phyloP scores from a whole-genome alignment of 2,888 invertebrate species.

The Ochropacha duplaris region DNA sequence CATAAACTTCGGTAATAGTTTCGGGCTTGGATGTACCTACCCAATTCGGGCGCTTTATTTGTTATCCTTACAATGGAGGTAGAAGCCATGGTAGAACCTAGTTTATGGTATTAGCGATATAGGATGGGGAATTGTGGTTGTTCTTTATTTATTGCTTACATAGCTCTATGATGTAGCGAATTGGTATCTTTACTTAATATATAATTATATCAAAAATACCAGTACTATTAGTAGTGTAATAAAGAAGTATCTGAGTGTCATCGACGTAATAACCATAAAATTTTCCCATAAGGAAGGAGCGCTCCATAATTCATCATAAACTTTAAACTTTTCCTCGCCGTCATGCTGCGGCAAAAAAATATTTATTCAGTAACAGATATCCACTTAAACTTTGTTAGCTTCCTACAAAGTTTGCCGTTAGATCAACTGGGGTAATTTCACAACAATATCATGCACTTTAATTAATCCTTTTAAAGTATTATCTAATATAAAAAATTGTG shows the following conservation, averaged over 20 bases:
- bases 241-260: background rate
- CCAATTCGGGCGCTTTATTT: conserved; percentile 5
- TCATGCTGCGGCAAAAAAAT: background rate
- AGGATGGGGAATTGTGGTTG: background rate
- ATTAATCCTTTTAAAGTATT: background rate
- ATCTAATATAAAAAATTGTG: background rate
- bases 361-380: background rate
- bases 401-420: background rate
- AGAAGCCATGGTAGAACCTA: background rate
- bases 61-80: conserved; percentile 2
- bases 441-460: background rate
- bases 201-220: no score
- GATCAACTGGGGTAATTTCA: background rate
- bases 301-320: conserved; percentile 1
- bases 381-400: background rate
- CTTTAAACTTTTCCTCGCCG: background rate
- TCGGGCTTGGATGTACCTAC: background rate
- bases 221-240: no score
- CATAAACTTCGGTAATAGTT: conserved; percentile 6
- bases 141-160: background rate
- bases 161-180: no score
- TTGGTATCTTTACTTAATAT: no score
- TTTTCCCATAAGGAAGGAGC: background rate
- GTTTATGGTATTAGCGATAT: background rate
- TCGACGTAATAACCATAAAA: background rate